A percentile compares a stretch with the other conserved stretches of the same genome.
phyloP scores from a whole-genome alignment of 1,140 invertebrate species.

The Plectus sambesii region DNA sequence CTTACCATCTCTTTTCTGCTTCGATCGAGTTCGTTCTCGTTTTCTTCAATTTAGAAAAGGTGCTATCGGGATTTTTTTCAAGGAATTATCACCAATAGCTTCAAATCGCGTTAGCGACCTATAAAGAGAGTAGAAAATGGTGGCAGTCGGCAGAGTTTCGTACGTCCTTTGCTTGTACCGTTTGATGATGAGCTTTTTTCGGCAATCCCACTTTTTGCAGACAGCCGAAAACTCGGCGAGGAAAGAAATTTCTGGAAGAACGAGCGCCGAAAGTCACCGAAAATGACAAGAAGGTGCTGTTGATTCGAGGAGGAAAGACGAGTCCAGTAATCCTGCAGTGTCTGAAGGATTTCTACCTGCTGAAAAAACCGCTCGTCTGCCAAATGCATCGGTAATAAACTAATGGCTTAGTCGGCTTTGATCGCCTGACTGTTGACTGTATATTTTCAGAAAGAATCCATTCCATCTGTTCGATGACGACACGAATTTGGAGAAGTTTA shows the following conservation, averaged over 20 bases:
- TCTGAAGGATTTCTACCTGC: slow-evolving; percentile 67
- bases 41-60: no score
- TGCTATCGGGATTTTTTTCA: no score
- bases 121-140: no score
- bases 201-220: slow-evolving; percentile 51
- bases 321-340: slow-evolving; percentile 62
- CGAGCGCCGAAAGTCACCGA: slow-evolving; percentile 77
- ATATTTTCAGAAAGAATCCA: slow-evolving; percentile 58
- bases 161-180: slow-evolving; percentile 27
- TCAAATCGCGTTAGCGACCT: no score
- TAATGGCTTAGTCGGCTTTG: slow-evolving; percentile 3
- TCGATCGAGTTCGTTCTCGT: no score
- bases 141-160: no score
- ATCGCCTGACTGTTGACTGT: not conserved
- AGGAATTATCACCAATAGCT: no score
- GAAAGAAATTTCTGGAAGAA: slow-evolving; percentile 67
- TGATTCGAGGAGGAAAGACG: slow-evolving; percentile 71
- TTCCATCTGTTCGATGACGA: slow-evolving; percentile 74
- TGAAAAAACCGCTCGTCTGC: slow-evolving; percentile 49
- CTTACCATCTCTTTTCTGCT: no score
- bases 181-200: slow-evolving; percentile 11
- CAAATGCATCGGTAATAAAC: slow-evolving; percentile 30
- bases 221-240: slow-evolving; percentile 75
- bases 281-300: slow-evolving; percentile 69
- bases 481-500: slow-evolving; percentile 67